Evolutionary conservation across 1,140 invertebrate species (phyloP).

Genomic region (Chionoecetes opilio): DNA sequence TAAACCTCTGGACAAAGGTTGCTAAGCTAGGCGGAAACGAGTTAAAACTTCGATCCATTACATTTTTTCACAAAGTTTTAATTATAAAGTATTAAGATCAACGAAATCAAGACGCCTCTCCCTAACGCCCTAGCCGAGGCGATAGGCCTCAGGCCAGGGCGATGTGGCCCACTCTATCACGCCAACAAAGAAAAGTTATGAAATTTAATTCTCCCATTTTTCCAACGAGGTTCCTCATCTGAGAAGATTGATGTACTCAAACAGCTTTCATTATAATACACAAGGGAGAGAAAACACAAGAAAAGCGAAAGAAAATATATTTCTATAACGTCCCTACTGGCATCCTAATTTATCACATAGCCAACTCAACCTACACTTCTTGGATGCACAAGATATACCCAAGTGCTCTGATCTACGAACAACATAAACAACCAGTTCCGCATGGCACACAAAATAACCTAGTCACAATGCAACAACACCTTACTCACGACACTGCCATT

Average conservation of each 20-base stretch:
- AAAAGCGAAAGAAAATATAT: too few species aligned
- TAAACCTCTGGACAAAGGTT: neutral
- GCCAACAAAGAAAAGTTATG: neutral
- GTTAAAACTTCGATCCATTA: conserved; percentile 4
- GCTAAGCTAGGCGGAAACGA: neutral
- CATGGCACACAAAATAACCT: too few species aligned
- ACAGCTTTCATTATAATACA: too few species aligned
- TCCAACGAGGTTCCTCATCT: neutral
- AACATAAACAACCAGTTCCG: too few species aligned
- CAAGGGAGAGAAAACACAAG: too few species aligned
- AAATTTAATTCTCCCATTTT: neutral
- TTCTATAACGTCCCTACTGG: too few species aligned
- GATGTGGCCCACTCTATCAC: neutral
- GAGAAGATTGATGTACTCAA: neutral
- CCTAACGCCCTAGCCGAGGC: neutral
- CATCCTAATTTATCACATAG: too few species aligned
- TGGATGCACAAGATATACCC: too few species aligned
- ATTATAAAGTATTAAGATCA: neutral
- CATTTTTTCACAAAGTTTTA: neutral
- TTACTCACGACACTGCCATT: neutral
- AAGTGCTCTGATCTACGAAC: too few species aligned
- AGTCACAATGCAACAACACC: neutral
- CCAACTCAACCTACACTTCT: too few species aligned
- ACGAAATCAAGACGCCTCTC: neutral
- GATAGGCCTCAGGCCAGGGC: neutral